Evolutionary conservation across 23 tunicate genomes (phyloP).

Genomic region (Styela plicata): DNA sequence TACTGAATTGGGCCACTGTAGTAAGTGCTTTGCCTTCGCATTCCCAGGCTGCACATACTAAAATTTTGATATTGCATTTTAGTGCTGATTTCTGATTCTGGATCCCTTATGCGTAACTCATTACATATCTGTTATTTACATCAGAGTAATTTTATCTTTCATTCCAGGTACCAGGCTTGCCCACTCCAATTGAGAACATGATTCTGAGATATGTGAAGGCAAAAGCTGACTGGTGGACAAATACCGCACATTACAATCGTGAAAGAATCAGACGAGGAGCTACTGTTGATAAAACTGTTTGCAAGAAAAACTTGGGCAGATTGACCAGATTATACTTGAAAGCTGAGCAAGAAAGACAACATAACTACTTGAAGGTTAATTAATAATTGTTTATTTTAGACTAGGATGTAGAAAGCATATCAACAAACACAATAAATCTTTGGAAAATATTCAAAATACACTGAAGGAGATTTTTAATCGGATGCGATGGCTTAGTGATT

Average conservation of each 20-base stretch:
- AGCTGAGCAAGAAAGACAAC: slow-evolving; percentile 97
- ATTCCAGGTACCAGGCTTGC: slow-evolving; percentile 89
- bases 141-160: no score
- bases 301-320: slow-evolving; percentile 97
- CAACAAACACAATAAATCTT: no score
- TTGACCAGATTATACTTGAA: slow-evolving; percentile 89
- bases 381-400: no score
- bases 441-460: no score
- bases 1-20: no score
- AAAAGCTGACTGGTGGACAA: slow-evolving; percentile 99
- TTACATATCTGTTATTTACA: no score
- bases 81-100: no score
- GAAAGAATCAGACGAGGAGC: slow-evolving; percentile 99
- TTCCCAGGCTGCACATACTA: neutral
- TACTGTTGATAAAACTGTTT: slow-evolving; percentile 97
- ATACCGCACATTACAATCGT: slow-evolving; percentile 98
- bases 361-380: slow-evolving; percentile 91
- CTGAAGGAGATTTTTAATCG: no score
- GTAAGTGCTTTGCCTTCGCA: no score
- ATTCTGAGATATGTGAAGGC: slow-evolving; percentile 96
- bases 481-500: no score
- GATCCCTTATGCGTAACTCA: no score
- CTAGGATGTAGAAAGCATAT: no score
- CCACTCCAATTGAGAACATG: slow-evolving; percentile 98
- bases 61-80: neutral